A percentile compares a stretch with the other conserved stretches of the same genome.
Evolutionary conservation across 1,140 invertebrate genomes (phyloP).

Genomic region (Anastrepha obliqua): DNA sequence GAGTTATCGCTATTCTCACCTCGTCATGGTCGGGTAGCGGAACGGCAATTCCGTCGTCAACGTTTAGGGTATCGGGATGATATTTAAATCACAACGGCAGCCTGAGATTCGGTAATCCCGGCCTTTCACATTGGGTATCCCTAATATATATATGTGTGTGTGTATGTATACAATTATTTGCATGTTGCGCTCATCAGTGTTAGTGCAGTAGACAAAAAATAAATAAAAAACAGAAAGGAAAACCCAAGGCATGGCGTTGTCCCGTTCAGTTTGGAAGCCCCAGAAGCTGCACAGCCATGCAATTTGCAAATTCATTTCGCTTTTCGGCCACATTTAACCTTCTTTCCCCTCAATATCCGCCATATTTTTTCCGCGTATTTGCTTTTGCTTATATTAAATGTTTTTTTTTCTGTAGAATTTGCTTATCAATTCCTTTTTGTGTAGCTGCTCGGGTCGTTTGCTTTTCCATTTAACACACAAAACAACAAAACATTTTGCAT

Average conservation of each 20-base stretch:
- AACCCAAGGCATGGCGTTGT: neutral
- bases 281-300: neutral
- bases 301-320: constrained; percentile 26
- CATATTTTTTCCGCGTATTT: neutral
- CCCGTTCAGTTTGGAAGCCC: neutral
- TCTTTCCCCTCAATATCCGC: neutral
- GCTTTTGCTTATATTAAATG: neutral
- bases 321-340: constrained; percentile 18
- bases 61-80: too few species aligned
- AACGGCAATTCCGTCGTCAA: too few species aligned
- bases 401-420: neutral
- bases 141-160: neutral
- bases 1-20: too few species aligned
- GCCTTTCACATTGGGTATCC: too few species aligned
- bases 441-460: constrained; percentile 11
- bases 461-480: constrained; percentile 7
- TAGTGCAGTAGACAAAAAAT: too few species aligned
- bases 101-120: too few species aligned
- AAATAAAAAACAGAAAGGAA: neutral
- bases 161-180: neutral
- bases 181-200: neutral
- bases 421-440: neutral
- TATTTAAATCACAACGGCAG: too few species aligned
- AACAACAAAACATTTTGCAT: neutral
- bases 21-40: too few species aligned